phyloP scores from a whole-genome alignment of 1,140 invertebrate genomes.

The Hyles euphorbiae region DNA sequence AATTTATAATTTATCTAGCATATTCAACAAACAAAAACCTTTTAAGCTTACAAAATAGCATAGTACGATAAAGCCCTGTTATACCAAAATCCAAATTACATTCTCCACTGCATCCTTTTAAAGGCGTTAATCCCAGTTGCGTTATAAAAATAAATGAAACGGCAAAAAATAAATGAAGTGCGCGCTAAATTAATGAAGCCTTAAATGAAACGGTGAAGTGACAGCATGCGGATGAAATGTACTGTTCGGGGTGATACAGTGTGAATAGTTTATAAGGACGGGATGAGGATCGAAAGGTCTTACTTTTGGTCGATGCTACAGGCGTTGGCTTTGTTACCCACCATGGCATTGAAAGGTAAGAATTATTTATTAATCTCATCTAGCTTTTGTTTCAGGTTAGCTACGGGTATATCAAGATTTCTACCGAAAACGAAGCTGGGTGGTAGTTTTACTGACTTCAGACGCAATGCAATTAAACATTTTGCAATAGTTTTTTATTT shows the following conservation, averaged over 20 bases:
- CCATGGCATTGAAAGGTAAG: conserved; percentile 65
- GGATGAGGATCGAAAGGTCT: conserved; percentile 59
- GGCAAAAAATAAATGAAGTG: conserved; percentile 20
- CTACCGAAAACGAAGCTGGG: too few species aligned
- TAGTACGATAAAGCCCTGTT: too few species aligned
- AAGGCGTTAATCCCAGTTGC: not conserved
- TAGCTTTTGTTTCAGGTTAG: too few species aligned
- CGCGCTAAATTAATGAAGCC: conserved; percentile 32
- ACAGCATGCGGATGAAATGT: conserved; percentile 36
- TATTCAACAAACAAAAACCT: too few species aligned
- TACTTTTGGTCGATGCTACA: conserved; percentile 66
- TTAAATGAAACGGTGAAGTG: conserved; percentile 22
- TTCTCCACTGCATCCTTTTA: too few species aligned
- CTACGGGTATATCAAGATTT: too few species aligned
- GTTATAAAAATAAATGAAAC: conserved; percentile 18
- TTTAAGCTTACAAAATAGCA: too few species aligned
- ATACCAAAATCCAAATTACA: too few species aligned
- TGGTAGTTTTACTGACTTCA: too few species aligned
- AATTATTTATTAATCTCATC: not conserved
- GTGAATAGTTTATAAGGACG: conserved; percentile 44
- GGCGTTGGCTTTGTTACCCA: conserved; percentile 58
- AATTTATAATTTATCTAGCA: too few species aligned
- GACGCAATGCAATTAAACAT: too few species aligned
- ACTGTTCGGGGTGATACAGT: conserved; percentile 49
- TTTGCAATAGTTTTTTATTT: too few species aligned